These are phyloP conservation scores for Drosophila recens DNA, from an alignment of 2,888 invertebrate species.

Conservation along the genomic window DNA sequence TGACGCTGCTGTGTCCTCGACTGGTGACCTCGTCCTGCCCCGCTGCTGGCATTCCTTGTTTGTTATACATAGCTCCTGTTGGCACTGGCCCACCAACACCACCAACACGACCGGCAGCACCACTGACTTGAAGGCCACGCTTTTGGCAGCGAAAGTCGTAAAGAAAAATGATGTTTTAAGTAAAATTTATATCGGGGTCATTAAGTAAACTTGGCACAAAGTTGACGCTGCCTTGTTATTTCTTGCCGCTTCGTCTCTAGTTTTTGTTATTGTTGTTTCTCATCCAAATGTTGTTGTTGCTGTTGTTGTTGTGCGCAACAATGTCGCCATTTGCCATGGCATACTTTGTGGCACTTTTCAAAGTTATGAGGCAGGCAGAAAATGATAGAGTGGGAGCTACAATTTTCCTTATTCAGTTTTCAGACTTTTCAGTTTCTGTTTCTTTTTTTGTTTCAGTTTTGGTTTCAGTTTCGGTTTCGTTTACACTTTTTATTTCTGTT, in stretches of 20 bases:
- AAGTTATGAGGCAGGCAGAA: slow-evolving; percentile 56
- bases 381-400: slow-evolving; percentile 12
- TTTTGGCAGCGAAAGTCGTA: slow-evolving; percentile 75
- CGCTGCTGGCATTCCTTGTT: slow-evolving; percentile 30
- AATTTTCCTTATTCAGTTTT: slow-evolving; percentile 11
- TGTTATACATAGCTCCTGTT: slow-evolving; percentile 41
- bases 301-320: slow-evolving; percentile 59
- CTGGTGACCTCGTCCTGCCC: slow-evolving; percentile 29
- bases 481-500: slow-evolving; percentile 17
- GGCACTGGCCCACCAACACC: slow-evolving; percentile 11
- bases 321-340: slow-evolving; percentile 75
- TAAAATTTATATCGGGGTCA: slow-evolving; percentile 80
- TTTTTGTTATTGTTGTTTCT: slow-evolving; percentile 26
- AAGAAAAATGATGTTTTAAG: slow-evolving; percentile 80
- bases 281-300: slow-evolving; percentile 7
- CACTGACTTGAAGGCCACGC: slow-evolving; percentile 51
- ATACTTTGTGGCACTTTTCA: slow-evolving; percentile 72
- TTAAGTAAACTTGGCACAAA: slow-evolving; percentile 80
- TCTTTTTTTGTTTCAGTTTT: neutral
- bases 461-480: slow-evolving; percentile 15
- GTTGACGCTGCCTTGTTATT: slow-evolving; percentile 61
- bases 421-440: slow-evolving; percentile 14
- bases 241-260: slow-evolving; percentile 23
- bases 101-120: neutral
- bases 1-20: slow-evolving; percentile 49